Conservation (phyloP, 2,888 invertebrate genomes). For the Heteromurus nitidus region DNA sequence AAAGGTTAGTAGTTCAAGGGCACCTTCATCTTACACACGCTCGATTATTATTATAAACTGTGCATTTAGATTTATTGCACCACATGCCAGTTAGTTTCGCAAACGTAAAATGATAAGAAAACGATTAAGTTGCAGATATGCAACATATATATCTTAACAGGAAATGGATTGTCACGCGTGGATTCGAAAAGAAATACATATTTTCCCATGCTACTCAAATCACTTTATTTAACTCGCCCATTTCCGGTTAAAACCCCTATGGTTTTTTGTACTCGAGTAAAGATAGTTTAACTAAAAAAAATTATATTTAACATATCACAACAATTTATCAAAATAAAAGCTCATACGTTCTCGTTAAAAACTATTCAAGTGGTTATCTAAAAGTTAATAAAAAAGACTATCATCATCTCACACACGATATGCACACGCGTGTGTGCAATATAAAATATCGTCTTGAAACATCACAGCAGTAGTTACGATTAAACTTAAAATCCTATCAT, state of each 20-base stretch:
- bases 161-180: background rate
- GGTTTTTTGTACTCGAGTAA: conserved; percentile 8
- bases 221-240: background rate
- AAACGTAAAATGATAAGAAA: background rate
- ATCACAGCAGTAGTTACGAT: too few species aligned
- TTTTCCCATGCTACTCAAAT: conserved; percentile 9
- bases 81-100: background rate
- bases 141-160: background rate
- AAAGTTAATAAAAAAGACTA: too few species aligned
- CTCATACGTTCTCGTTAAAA: too few species aligned
- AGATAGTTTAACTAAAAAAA: too few species aligned
- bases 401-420: too few species aligned
- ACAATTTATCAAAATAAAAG: too few species aligned
- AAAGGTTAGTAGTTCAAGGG: conserved; percentile 66
- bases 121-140: background rate
- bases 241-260: conserved; percentile 16
- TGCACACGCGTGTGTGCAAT: too few species aligned
- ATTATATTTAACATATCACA: too few species aligned
- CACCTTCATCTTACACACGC: conserved; percentile 12
- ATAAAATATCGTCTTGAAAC: too few species aligned
- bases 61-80: background rate
- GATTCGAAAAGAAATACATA: background rate
- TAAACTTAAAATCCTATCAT: too few species aligned
- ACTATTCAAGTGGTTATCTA: too few species aligned
- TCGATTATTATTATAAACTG: background rate